Conservation (phyloP, 2,797 vertebrate genomes). For the Euthynnus affinis region DNA sequence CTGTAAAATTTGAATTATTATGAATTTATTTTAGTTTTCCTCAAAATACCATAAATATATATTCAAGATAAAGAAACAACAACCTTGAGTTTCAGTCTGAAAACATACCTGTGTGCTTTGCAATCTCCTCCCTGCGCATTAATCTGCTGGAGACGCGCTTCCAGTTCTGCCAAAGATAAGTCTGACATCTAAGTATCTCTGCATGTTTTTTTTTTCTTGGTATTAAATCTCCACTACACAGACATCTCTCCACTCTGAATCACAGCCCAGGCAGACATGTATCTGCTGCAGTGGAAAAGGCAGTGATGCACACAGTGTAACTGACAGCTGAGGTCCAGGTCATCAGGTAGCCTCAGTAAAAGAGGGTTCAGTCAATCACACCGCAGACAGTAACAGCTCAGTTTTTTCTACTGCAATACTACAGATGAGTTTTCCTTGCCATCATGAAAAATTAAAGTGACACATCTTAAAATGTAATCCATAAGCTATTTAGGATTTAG, state of each 20-base stretch:
- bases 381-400: background rate
- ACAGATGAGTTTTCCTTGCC: slow-evolving; percentile 13
- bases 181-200: slow-evolving; percentile 26
- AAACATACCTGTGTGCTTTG: background rate
- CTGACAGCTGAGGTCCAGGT: slow-evolving; percentile 55
- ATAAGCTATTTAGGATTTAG: slow-evolving; percentile 39
- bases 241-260: slow-evolving; percentile 41
- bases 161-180: slow-evolving; percentile 24
- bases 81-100: background rate
- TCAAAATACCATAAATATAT: background rate
- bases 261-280: slow-evolving; percentile 20
- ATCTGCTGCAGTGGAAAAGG: slow-evolving; percentile 41
- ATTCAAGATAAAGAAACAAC: background rate
- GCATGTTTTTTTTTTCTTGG: slow-evolving; percentile 3
- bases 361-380: slow-evolving; percentile 32
- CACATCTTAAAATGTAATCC: slow-evolving; percentile 36
- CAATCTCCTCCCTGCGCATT: background rate
- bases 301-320: slow-evolving; percentile 43
- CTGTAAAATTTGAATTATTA: too few relatives aligned
- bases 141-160: slow-evolving; percentile 13
- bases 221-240: slow-evolving; percentile 27
- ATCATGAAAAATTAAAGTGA: slow-evolving; percentile 17
- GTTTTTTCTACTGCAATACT: background rate
- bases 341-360: slow-evolving; percentile 32
- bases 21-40: background rate